Base-by-base conservation (phyloP, 2,888 invertebrate species). In the Archaeoteleia sp. region DNA sequence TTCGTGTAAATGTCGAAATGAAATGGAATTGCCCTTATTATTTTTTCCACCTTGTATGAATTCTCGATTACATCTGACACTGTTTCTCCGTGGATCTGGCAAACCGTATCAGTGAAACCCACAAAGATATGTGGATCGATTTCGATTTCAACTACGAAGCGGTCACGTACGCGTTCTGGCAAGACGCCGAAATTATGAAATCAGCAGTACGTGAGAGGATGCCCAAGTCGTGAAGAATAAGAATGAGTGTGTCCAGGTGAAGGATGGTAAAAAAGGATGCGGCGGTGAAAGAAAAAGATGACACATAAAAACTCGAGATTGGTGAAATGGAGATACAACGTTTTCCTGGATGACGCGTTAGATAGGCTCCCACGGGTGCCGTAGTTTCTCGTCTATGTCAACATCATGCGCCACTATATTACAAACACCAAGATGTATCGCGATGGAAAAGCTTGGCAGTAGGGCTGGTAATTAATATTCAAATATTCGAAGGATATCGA, bases 111-210 rank as follows among this genome's bases (percentile, higher is more conserved):
- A 17, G 15, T 20, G 25, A 37, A 45, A 45, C 54, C 13, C 51
- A 34, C 20, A 25, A 8, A 73, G 74, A 79, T 76, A 78, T 76
- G 77, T 71, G 74, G 76, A 73, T 75, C 75, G 77, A 77, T 76
- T 74, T 76, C 77, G 75, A 76, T 77, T 79, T 76, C 78, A 76
- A 71, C 61, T 39, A 66, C 57, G 68, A 71, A 70, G 68, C 74
- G 70, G 78, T 80, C 80, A 80, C 80, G 79, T 78, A 78, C 55
- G 40, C 35, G 51, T 62, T 51, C 73, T 80, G 80, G 80, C 79
- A 77, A 78, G 77, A 78, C 78, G 78, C 81, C 79, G 77, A 78
- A 81, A 81, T 82, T 82, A 82, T 80, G 80, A 81, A 82, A 82
- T 82, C 82, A 81, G 79, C 81, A 75, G 75, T 80, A 81, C 80